Evolutionary conservation across 2,113 vertebrate species (phyloP).

Genomic region (Anoplopoma fimbria): DNA sequence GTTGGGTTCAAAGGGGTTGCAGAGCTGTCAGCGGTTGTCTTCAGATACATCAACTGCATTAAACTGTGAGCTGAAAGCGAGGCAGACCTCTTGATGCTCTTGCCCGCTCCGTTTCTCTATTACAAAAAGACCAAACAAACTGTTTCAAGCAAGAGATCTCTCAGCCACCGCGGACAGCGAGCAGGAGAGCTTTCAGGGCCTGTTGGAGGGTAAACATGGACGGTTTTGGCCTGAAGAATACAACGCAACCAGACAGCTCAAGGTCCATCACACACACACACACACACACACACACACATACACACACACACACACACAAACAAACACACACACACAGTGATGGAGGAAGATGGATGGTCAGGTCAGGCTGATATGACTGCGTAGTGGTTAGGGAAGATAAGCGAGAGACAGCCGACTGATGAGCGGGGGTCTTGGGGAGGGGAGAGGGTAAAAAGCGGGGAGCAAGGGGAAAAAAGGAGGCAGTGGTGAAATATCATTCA

Average conservation of each 20-base stretch:
- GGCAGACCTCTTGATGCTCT: constrained; percentile 43
- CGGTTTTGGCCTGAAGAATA: constrained; percentile 25
- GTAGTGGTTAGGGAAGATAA: constrained; percentile 75
- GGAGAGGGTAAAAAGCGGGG: constrained; percentile 33
- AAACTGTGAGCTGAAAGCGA: constrained; percentile 55
- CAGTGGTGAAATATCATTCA: constrained; percentile 30
- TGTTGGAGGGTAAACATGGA: constrained; percentile 25
- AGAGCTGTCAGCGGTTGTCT: constrained; percentile 69
- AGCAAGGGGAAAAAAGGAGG: constrained; percentile 23
- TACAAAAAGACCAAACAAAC: constrained; percentile 52
- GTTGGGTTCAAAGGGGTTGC: constrained; percentile 66
- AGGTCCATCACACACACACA: constrained; percentile 52
- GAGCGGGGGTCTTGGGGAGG: constrained; percentile 33
- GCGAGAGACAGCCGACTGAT: constrained; percentile 65
- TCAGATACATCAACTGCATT: constrained; percentile 64
- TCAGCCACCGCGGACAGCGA: constrained; percentile 2
- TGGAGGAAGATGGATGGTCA: constrained; percentile 70
- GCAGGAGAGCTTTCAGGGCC: constrained; percentile 21
- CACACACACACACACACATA: constrained; percentile 23
- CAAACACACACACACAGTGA: constrained; percentile 27
- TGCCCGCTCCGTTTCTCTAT: constrained; percentile 33
- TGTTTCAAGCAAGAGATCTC: constrained; percentile 27
- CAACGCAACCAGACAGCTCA: constrained; percentile 46
- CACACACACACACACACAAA: constrained; percentile 30
- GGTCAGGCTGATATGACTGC: constrained; percentile 74